Percentiles rank a stretch among this genome's conserved stretches.
phyloP scores from a whole-genome alignment of 2,113 vertebrate genomes.

The Dissostichus mawsoni region DNA sequence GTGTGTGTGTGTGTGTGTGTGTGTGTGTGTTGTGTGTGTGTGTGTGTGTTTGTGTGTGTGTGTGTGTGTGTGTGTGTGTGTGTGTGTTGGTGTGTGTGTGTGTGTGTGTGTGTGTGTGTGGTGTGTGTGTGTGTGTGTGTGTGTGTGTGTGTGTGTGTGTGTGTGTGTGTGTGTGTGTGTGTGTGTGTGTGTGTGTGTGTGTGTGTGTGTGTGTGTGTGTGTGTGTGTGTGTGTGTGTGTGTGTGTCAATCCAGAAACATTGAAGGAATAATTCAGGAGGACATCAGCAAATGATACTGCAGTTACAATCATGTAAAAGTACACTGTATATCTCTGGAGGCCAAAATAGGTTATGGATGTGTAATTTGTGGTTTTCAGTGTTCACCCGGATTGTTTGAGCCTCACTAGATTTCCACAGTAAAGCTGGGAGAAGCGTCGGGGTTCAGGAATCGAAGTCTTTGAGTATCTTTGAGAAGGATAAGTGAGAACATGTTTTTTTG shows the following conservation, averaged over 20 bases:
- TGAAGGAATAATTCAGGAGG: conserved; percentile 54
- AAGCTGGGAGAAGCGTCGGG: conserved; percentile 6
- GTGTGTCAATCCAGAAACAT: conserved; percentile 46
- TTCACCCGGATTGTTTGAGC: conserved; percentile 47
- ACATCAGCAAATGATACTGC: conserved; percentile 57
- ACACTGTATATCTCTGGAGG: conserved; percentile 65
- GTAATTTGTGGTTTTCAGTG: conserved; percentile 65
- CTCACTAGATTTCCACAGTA: conserved; percentile 32
- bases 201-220: conserved; percentile 84
- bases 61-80: conserved; percentile 5
- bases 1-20: conserved; percentile 41
- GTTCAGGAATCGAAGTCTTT: conserved; percentile 41
- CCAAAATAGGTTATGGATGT: conserved; percentile 64
- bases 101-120: conserved; percentile 5
- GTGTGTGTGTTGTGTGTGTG: conserved; percentile 4
- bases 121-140: conserved; percentile 31
- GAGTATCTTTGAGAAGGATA: conserved; percentile 31
- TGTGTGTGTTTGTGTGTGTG: conserved; percentile 52
- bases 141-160: conserved; percentile 42
- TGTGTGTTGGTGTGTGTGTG: conserved; percentile 52
- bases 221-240: conserved; percentile 30
- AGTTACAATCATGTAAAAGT: conserved; percentile 62
- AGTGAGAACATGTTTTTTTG: conserved; percentile 54
- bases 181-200: conserved; percentile 79
- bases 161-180: conserved; percentile 64